A percentile compares a stretch with the other conserved stretches of the same genome.
Conservation (phyloP, 2,888 invertebrate species). For the Lapara coniferarum region DNA sequence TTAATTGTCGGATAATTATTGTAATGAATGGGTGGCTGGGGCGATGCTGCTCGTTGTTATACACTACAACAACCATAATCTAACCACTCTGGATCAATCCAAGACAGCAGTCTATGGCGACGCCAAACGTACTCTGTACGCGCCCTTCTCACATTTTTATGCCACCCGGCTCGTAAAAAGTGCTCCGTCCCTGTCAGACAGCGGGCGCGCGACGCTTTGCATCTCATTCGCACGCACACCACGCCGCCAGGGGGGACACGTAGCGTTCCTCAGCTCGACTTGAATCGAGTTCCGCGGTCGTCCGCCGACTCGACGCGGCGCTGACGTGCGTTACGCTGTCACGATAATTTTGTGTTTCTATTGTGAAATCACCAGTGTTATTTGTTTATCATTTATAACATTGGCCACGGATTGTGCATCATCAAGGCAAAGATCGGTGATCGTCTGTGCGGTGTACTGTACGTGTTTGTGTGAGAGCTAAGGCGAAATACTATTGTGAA, state of each 20-base stretch:
- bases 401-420: conserved; percentile 65
- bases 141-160: conserved; percentile 75
- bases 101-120: conserved; percentile 54
- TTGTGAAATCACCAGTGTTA: conserved; percentile 75
- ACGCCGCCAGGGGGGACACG: conserved; percentile 67
- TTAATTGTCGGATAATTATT: conserved; percentile 70
- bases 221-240: conserved; percentile 62
- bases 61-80: conserved; percentile 64
- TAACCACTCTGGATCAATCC: conserved; percentile 71
- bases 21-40: conserved; percentile 67
- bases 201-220: conserved; percentile 27
- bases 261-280: conserved; percentile 62
- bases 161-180: conserved; percentile 60
- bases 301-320: conserved; percentile 80
- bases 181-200: conserved; percentile 48
- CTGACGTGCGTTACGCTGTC: conserved; percentile 76
- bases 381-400: conserved; percentile 75
- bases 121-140: conserved; percentile 58
- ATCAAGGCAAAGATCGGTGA: conserved; percentile 60
- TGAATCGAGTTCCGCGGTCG: conserved; percentile 72
- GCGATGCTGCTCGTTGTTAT: conserved; percentile 50
- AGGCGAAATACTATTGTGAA: conserved; percentile 64
- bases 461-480: conserved; percentile 62
- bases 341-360: conserved; percentile 65
- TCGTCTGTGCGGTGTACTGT: conserved; percentile 66